Base-by-base conservation (phyloP, 2,888 invertebrate species). In the Platycnemis pennipes region DNA sequence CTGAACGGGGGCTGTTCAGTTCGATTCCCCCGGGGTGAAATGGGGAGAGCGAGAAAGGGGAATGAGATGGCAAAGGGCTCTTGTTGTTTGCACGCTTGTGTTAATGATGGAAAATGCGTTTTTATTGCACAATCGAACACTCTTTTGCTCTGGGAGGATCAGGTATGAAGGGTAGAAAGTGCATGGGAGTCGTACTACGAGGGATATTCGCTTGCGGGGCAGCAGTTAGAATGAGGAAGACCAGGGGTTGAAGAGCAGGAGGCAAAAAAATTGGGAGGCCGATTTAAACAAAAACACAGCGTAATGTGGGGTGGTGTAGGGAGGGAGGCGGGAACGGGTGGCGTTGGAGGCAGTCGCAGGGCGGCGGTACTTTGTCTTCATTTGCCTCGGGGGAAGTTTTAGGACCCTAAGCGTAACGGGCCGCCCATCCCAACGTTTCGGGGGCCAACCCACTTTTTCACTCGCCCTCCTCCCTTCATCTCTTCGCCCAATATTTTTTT, bases 311-410 rank as follows among this genome's bases (percentile, higher is more conserved):
- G 42, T 19, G 56, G 11, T 31, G 37, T 37, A 46, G n/a, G 63
- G 63, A 45, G 91, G 16, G 63, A 7, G 53, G 53, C 42, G 26
- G 91, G 44, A 22, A 44, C 44, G 87, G 45, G 46, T 37, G 42
- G 26, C 42, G 56, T 31, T 56, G 2, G 44, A 44, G 91, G 44
- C 8, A 42, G 44, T 26, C 91, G 42, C 63, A 37, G 89, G 89
- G 56, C 56, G 56, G 42, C 7, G 89, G 89, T 56, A 91, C 56
- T 91, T 91, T 91, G 91, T 91, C 91, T 91, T 91, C 91, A 91
- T 91, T 91, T 91, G 91, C 91, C 91, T 91, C 45, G n/a, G 91
- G 91, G 88, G 88, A 53, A 53, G 88, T 49, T 89, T 49, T 49
- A 89, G 88, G 63, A 63, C 63, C 63, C 89, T 63, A 63, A 91